phyloP scores from a whole-genome alignment of 2,113 vertebrate species.

The Thymallus thymallus region DNA sequence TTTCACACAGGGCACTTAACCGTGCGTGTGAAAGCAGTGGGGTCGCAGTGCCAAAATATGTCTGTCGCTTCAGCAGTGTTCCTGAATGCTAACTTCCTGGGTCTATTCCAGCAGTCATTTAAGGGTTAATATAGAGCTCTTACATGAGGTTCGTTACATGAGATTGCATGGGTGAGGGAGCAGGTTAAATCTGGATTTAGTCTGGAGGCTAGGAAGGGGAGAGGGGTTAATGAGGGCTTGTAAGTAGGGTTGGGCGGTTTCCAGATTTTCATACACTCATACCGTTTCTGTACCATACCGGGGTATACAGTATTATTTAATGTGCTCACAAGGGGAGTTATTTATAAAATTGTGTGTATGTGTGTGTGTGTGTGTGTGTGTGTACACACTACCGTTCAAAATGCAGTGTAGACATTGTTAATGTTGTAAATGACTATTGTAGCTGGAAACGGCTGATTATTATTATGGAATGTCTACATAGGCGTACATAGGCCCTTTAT shows the following conservation, averaged over 20 bases:
- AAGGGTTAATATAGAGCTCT: not conserved
- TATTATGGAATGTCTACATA: too few relatives aligned
- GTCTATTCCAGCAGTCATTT: not conserved
- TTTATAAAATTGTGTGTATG: too few relatives aligned
- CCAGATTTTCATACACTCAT: too few relatives aligned
- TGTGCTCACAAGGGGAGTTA: too few relatives aligned
- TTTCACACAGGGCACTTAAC: not conserved
- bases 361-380: too few relatives aligned
- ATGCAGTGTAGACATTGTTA: too few relatives aligned
- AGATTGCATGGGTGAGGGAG: not conserved
- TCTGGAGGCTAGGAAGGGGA: not conserved
- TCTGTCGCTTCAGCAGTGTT: not conserved
- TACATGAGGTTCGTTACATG: not conserved
- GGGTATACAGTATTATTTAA: too few relatives aligned
- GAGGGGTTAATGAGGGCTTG: not conserved
- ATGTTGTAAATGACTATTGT: too few relatives aligned
- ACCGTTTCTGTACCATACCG: too few relatives aligned
- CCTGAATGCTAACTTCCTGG: not conserved
- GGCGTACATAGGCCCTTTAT: too few relatives aligned
- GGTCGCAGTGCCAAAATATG: not conserved
- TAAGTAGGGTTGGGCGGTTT: not conserved
- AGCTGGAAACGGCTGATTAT: too few relatives aligned
- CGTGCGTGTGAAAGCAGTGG: not conserved
- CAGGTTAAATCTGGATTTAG: slow-evolving; percentile 1
- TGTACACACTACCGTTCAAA: too few relatives aligned